Evolutionary conservation across 2,888 invertebrate species (phyloP).

Genomic region (Xestia sexstrigata): DNA sequence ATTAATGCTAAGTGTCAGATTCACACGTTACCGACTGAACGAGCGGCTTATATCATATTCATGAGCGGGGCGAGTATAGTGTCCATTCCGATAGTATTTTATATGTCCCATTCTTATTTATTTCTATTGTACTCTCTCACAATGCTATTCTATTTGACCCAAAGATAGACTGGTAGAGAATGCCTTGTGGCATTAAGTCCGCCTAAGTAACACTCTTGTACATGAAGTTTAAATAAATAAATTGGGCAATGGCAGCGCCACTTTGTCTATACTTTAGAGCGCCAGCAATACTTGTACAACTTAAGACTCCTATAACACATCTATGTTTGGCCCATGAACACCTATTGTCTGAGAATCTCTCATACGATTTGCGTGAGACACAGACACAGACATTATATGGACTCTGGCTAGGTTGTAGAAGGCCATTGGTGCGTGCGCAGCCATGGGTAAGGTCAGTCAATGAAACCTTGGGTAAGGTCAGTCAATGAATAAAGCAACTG

Average conservation of each 20-base stretch:
- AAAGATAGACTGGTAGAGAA: too few relatives aligned
- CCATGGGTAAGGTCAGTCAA: too few relatives aligned
- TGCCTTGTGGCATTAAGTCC: too few relatives aligned
- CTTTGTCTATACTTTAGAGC: not conserved
- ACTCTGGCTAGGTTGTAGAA: not conserved
- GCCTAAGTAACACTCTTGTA: too few relatives aligned
- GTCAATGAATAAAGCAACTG: not conserved
- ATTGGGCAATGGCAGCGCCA: not conserved
- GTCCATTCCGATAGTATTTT: slow-evolving; percentile 27
- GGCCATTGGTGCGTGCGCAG: not conserved
- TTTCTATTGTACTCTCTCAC: too few relatives aligned
- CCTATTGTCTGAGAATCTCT: not conserved
- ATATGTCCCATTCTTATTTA: not conserved
- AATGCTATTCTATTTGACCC: too few relatives aligned
- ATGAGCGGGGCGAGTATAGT: slow-evolving; percentile 42
- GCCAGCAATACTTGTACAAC: not conserved
- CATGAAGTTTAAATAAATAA: too few relatives aligned
- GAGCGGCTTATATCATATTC: slow-evolving; percentile 46
- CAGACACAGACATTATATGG: not conserved
- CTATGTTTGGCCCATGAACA: too few relatives aligned
- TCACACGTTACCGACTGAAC: slow-evolving; percentile 46
- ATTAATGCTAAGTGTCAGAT: slow-evolving; percentile 55
- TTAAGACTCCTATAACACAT: not conserved
- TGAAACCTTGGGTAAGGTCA: too few relatives aligned
- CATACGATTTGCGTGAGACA: not conserved